Conservation (phyloP, 2,888 invertebrate genomes). For the Colostygia pectinataria region DNA sequence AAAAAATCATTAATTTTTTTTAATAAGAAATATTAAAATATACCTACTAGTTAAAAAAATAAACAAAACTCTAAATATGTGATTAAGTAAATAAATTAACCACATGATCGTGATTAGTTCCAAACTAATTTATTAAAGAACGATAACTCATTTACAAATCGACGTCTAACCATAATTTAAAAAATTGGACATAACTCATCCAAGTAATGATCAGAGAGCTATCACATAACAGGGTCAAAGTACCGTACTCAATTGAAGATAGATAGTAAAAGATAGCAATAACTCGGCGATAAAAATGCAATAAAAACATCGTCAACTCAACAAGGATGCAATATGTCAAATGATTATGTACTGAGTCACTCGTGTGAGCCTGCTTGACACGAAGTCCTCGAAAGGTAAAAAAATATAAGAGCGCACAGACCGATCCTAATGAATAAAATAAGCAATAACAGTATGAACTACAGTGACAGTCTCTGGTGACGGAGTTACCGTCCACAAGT, state of each 20-base stretch:
- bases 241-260: conserved; percentile 28
- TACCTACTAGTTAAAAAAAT: too few relatives aligned
- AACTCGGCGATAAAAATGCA: conserved; percentile 53
- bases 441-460: too few relatives aligned
- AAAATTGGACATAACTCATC: conserved; percentile 20
- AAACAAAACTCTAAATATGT: background rate
- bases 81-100: background rate
- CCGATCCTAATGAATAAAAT: too few relatives aligned
- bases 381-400: background rate
- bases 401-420: background rate
- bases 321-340: conserved; percentile 64
- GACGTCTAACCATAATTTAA: conserved; percentile 14
- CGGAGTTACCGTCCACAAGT: too few relatives aligned
- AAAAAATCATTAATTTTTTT: conserved; percentile 21
- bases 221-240: conserved; percentile 26
- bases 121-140: conserved; percentile 3
- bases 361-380: conserved; percentile 37
- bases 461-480: too few relatives aligned
- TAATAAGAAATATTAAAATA: too few relatives aligned
- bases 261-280: conserved; percentile 33
- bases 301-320: conserved; percentile 58
- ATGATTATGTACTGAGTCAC: conserved; percentile 47
- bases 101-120: background rate
- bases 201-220: conserved; percentile 4
- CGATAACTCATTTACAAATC: conserved; percentile 6